Base-by-base conservation (phyloP, 2,888 invertebrate species). In the Drosophila kanekoi region DNA sequence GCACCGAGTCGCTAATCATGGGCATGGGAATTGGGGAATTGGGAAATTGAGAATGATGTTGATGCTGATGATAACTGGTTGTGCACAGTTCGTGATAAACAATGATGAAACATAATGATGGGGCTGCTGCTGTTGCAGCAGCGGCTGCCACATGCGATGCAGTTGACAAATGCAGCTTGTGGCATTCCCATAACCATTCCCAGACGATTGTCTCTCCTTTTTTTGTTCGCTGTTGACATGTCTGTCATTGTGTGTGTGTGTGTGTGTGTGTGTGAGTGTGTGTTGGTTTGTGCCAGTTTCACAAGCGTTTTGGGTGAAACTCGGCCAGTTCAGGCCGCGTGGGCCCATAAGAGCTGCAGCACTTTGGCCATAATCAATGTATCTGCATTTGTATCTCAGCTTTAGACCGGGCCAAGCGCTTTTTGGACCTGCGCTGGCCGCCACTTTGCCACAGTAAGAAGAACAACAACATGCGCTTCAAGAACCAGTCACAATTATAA, bases 171-270 rank as follows among this genome's bases (percentile, higher is more conserved):
- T 65, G 65, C 75, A 66, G 48, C 44, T 66, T 48, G 76, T 37
- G 44, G 70, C 70, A 76, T 77, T 76, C 78, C 73, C 75, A 72
- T 57, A 57, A 5, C 75, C 77, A 72, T 77, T 77, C 68, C 78
- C 77, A 77, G 73, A 43, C 58, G 49, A 76, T 76, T 72, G 75
- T 76, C 49, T 76, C 77, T 77, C 75, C 75, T 68, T 75, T 71
- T 77, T 38, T 32, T 57, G 16, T 28, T 28, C 41, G 33, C 33
- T 20, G 43, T 20, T 43, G 33, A 53, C 33, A 33, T 52, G 35
- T n/a, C 16, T 40, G 35, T 37, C 10, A 11, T n/a, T n/a, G n/a
- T 2, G 6, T 16, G 14, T 44, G 23, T 43, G 52, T 53, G 48
- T 51, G 28, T 68, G 64, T 64, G 51, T 47, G 18, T 6, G 14